Percentiles rank a stretch among this genome's conserved stretches.
These are phyloP conservation scores for Colostygia pectinataria DNA, from an alignment of 2,888 invertebrate species.

Conservation along the genomic window DNA sequence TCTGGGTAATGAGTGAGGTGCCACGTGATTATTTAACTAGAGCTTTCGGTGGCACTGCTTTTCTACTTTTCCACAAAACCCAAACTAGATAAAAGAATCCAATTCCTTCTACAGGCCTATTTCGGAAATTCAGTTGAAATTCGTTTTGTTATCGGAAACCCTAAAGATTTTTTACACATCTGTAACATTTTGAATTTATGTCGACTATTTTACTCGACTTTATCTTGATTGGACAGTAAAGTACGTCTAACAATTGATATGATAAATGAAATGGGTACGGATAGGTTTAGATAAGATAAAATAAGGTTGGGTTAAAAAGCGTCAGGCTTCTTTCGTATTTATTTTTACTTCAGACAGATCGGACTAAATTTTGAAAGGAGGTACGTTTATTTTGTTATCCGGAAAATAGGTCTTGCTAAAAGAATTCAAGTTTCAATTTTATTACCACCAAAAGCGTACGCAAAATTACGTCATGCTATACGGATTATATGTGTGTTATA, in stretches of 20 bases:
- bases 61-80: neutral
- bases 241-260: conserved; percentile 17
- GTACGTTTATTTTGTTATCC: no score
- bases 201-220: conserved; percentile 11
- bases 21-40: no score
- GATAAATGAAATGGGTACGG: conserved; percentile 16
- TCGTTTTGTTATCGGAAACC: conserved; percentile 22
- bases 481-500: no score
- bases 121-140: conserved; percentile 16
- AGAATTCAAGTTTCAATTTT: no score
- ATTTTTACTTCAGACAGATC: neutral
- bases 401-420: no score
- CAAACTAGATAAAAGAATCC: conserved; percentile 20
- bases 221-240: conserved; percentile 11
- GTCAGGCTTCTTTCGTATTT: neutral
- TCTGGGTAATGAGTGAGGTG: no score
- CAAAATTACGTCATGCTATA: no score
- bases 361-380: neutral
- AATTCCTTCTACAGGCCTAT: conserved; percentile 16
- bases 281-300: conserved; percentile 4
- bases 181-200: conserved; percentile 20
- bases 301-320: no score
- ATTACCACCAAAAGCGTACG: no score
- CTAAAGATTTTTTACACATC: conserved; percentile 5
- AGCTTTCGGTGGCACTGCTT: no score